Conservation (phyloP, 2,797 vertebrate genomes). For the Parauchenoglanis ngamensis region DNA sequence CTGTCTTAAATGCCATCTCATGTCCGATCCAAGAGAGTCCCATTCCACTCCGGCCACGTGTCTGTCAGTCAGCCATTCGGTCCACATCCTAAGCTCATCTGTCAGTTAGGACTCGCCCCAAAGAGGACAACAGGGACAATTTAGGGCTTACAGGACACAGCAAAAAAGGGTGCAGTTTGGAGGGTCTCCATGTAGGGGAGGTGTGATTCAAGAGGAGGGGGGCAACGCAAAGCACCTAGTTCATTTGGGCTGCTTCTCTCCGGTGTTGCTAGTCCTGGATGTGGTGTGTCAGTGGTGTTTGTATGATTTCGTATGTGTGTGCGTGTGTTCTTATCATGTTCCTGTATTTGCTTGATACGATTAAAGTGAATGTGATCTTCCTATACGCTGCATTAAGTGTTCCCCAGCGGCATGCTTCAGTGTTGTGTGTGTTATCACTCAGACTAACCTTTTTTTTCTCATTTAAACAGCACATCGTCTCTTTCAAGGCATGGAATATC, state of each 20-base stretch:
- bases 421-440: slow-evolving; percentile 58
- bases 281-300: slow-evolving; percentile 59
- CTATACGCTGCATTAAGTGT: slow-evolving; percentile 63
- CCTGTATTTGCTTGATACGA: slow-evolving; percentile 68
- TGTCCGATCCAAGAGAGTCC: slow-evolving; percentile 66
- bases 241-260: slow-evolving; percentile 77
- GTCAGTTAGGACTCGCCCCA: slow-evolving; percentile 65
- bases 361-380: slow-evolving; percentile 63
- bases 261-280: slow-evolving; percentile 67
- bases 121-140: slow-evolving; percentile 64
- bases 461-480: slow-evolving; percentile 47
- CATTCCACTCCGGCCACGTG: slow-evolving; percentile 75
- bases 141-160: slow-evolving; percentile 62
- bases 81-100: slow-evolving; percentile 75
- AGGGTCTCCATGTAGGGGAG: slow-evolving; percentile 37
- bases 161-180: slow-evolving; percentile 42
- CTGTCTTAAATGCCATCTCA: slow-evolving; percentile 74
- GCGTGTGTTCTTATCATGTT: slow-evolving; percentile 59
- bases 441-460: slow-evolving; percentile 61
- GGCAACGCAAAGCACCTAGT: slow-evolving; percentile 69
- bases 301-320: slow-evolving; percentile 9
- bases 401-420: slow-evolving; percentile 72
- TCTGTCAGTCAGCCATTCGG: slow-evolving; percentile 79
- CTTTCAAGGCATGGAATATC: slow-evolving; percentile 64
- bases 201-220: slow-evolving; percentile 64